Base-by-base conservation (phyloP, 2,113 vertebrate species). In the Chrysemys picta region DNA sequence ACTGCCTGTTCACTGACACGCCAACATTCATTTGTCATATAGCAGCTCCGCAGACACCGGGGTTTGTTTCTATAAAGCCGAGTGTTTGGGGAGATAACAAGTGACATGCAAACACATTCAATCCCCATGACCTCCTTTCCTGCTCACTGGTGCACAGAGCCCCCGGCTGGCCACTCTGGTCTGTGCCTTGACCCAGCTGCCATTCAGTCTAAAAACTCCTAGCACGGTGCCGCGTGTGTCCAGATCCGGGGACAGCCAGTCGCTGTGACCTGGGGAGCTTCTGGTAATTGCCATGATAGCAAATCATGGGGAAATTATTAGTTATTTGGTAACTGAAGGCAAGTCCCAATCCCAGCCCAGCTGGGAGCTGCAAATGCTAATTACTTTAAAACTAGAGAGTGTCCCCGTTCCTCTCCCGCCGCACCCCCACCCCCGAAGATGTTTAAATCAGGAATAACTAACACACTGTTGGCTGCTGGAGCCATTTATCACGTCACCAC, bases 11-110 rank as follows among this genome's bases (percentile, higher is more conserved):
- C 83, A 47, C 56, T 79, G 94, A 84, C 89, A 93, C 45, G 8
- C n/a, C 86, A 65, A 27, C 90, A 90, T 96, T 91, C 65, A 96
- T 95, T 84, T 97, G 93, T 93, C 95, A 92, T 88, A 90, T 42
- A 11, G n/a, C 50, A 31, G 69, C 75, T 91, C 93, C 19, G 14
- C 84, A 88, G 91, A 91, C 83, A 90, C 57, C 53, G 25, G 81
- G 91, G 88, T 84, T 91, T 88, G 83, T 87, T 78, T 82, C 80
- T 78, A 50, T 21, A 78, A 75, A 65, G 82, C 38, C 35, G 83
- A 57, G 78, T 24, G 76, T 52, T 89, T 54, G 45, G 56, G 81
- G 76, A 6, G 0, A n/a, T 62, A 90, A 93, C 50, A 85, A 87
- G 91, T 31, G 42, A 89, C 89, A 84, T 52, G 50, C 81, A 84